Percentiles rank a stretch among this genome's conserved stretches.
These are phyloP conservation scores for Neelides sp. DNA, from an alignment of 1,140 invertebrate species.

Conservation along the genomic window DNA sequence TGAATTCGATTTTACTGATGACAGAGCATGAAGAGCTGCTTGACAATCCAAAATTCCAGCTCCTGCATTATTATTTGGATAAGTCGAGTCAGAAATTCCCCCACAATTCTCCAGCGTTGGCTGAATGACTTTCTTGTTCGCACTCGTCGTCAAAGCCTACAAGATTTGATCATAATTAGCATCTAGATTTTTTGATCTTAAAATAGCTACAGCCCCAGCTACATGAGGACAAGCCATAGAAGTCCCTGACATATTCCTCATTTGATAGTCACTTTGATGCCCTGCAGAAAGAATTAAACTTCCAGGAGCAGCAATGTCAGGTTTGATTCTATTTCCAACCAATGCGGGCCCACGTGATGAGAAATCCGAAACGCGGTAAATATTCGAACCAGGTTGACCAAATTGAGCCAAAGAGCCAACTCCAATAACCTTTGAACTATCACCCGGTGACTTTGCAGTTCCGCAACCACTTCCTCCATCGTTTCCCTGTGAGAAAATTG, in stretches of 20 bases:
- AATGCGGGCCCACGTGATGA: neutral
- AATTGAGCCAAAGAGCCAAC: neutral
- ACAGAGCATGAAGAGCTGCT: too few relatives aligned
- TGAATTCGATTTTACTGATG: too few relatives aligned
- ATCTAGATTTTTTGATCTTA: too few relatives aligned
- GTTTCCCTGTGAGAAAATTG: constrained; percentile 1
- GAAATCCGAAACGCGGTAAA: neutral
- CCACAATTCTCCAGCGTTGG: too few relatives aligned
- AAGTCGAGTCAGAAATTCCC: too few relatives aligned
- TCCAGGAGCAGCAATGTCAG: neutral
- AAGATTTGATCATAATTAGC: too few relatives aligned
- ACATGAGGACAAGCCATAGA: too few relatives aligned
- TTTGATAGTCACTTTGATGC: neutral
- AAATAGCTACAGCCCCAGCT: too few relatives aligned
- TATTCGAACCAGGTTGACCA: neutral
- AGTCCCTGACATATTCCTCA: neutral
- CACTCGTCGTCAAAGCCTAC: too few relatives aligned
- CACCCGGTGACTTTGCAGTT: neutral
- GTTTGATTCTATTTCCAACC: neutral
- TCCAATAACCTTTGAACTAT: neutral
- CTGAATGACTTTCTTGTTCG: too few relatives aligned
- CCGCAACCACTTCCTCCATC: neutral
- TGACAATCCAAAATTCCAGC: too few relatives aligned
- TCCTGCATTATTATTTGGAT: too few relatives aligned
- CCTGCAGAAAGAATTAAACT: neutral